A percentile compares a stretch with the other conserved stretches of the same genome.
Evolutionary conservation across 2,113 vertebrate genomes (phyloP).

Genomic region (Sinocyclocheilus anshuiensis): DNA sequence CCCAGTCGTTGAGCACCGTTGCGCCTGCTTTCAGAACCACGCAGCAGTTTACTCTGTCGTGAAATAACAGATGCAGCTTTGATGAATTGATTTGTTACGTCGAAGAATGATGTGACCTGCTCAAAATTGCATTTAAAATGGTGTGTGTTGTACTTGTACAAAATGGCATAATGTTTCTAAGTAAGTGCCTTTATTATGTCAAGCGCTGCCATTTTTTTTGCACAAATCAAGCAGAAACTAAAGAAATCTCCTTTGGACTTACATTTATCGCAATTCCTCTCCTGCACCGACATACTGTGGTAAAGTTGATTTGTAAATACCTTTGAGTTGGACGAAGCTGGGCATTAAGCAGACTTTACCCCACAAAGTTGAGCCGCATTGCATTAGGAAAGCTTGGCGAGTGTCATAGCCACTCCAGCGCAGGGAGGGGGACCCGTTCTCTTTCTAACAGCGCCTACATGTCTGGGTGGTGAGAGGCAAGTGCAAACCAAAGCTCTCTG

Average conservation of each 20-base stretch:
- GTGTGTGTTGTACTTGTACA: neutral
- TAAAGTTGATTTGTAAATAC: conserved; percentile 39
- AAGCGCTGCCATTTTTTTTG: neutral
- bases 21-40: conserved; percentile 39
- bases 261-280: neutral
- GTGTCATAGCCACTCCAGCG: conserved; percentile 9
- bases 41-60: conserved; percentile 41
- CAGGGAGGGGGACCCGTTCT: conserved; percentile 34
- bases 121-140: neutral
- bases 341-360: conserved; percentile 31
- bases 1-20: conserved; percentile 37
- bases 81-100: conserved; percentile 37
- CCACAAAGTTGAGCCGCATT: conserved; percentile 15
- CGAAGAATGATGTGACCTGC: neutral
- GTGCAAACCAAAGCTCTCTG: conserved; percentile 28
- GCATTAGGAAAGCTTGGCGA: conserved; percentile 50
- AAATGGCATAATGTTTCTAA: neutral
- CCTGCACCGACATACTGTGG: neutral
- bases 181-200: neutral
- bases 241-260: neutral
- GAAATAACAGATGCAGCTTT: conserved; percentile 41
- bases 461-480: conserved; percentile 55
- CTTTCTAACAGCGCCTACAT: conserved; percentile 52
- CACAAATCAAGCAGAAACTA: neutral
- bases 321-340: neutral